Conservation (phyloP, 1,140 invertebrate genomes). For the Drosophila pandora region DNA sequence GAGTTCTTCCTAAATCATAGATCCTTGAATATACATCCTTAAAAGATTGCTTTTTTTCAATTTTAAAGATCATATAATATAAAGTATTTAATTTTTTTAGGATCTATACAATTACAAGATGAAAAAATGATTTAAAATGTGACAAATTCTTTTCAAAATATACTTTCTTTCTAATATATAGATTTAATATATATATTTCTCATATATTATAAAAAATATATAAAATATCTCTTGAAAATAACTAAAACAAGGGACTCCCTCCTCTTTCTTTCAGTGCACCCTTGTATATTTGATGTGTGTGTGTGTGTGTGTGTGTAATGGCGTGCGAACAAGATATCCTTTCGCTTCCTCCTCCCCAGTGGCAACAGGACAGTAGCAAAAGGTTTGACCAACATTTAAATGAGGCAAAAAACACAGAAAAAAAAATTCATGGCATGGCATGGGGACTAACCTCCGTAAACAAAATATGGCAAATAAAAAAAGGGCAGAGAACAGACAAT, state of each 20-base stretch:
- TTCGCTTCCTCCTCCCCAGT: neutral
- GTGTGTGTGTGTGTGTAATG: conserved; percentile 26
- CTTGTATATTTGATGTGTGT: neutral
- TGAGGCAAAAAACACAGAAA: conserved; percentile 30
- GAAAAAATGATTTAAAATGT: neutral
- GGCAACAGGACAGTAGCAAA: conserved; percentile 12
- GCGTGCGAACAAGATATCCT: conserved; percentile 56
- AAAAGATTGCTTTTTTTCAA: too few relatives aligned
- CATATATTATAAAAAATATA: too few relatives aligned
- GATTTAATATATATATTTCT: too few relatives aligned
- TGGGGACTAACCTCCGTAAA: conserved; percentile 12
- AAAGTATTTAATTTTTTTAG: too few relatives aligned
- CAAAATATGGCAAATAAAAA: conserved; percentile 14
- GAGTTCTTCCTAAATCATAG: too few relatives aligned
- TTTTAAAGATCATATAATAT: too few relatives aligned
- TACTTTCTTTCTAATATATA: too few relatives aligned
- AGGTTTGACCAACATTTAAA: conserved; percentile 60
- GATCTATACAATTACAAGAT: too few relatives aligned
- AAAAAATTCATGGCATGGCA: neutral
- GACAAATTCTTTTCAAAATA: neutral
- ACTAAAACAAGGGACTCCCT: neutral
- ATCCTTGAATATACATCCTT: too few relatives aligned
- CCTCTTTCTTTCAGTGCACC: neutral
- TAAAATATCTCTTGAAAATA: too few relatives aligned
- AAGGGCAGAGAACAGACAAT: neutral